phyloP scores from a whole-genome alignment of 2,113 vertebrate genomes.

The Chrysochloris asiatica region DNA sequence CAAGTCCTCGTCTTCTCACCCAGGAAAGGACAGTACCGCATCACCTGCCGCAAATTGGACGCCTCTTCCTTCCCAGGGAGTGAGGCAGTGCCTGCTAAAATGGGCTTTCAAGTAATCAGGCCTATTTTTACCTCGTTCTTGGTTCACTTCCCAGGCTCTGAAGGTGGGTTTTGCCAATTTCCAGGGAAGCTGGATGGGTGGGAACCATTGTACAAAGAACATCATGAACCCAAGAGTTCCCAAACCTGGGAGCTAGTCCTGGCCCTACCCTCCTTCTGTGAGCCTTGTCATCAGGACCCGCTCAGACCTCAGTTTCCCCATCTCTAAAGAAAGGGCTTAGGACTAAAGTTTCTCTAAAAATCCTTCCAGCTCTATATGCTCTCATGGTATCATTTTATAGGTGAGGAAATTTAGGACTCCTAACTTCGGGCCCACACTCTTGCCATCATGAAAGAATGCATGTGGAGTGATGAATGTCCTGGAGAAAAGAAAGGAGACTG shows the following conservation, averaged over 20 bases:
- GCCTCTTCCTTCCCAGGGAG: neutral
- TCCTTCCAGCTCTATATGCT: neutral
- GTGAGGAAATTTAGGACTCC: neutral
- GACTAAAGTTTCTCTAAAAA: neutral
- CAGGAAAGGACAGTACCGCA: neutral
- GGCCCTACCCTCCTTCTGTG: neutral
- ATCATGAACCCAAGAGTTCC: fast-evolving
- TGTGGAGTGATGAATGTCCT: fast-evolving
- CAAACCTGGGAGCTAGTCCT: neutral
- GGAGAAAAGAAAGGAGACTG: neutral
- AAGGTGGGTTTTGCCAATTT: neutral
- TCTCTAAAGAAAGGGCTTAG: neutral
- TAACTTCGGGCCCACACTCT: neutral
- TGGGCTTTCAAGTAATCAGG: neutral
- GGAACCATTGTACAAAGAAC: too few species aligned
- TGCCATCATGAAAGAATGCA: neutral
- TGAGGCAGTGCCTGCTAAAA: neutral
- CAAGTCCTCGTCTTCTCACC: neutral
- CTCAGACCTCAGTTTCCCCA: neutral
- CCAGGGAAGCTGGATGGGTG: fast-evolving
- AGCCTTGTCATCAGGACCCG: too few species aligned
- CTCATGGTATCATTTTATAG: neutral
- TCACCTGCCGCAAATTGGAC: neutral
- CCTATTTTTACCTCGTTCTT: neutral
- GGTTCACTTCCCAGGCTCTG: neutral